These are phyloP conservation scores for Daboia siamensis DNA, from an alignment of 2,113 vertebrate genomes.

Conservation along the genomic window DNA sequence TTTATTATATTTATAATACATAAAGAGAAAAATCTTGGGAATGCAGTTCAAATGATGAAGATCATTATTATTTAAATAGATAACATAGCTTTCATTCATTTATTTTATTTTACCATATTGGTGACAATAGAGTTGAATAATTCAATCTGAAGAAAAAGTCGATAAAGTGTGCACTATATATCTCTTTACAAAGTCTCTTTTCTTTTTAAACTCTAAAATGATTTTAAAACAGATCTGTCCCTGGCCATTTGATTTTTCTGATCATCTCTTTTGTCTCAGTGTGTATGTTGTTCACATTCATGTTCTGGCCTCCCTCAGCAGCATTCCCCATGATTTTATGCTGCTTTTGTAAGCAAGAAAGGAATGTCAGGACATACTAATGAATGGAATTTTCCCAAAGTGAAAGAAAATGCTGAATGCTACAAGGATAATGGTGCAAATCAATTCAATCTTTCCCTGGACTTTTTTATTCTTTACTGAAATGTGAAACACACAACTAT, in stretches of 20 bases:
- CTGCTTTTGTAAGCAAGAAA: neutral
- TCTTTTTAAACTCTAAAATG: neutral
- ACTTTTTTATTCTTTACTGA: neutral
- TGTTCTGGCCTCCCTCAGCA: neutral
- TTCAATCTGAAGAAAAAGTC: neutral
- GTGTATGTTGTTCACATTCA: slow-evolving; percentile 1
- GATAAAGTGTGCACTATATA: neutral
- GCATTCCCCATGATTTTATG: neutral
- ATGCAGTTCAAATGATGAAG: neutral
- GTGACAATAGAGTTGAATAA: neutral
- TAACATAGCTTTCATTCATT: neutral
- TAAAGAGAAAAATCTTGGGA: neutral
- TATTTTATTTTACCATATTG: neutral
- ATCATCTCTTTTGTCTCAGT: neutral
- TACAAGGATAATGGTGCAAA: neutral
- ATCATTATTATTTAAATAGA: neutral
- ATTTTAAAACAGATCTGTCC: neutral
- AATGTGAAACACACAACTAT: neutral
- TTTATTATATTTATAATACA: neutral
- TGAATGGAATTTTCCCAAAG: slow-evolving; percentile 11
- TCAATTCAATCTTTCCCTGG: neutral
- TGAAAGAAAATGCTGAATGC: neutral
- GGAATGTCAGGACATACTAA: slow-evolving; percentile 2
- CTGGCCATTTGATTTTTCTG: neutral
- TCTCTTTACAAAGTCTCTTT: neutral